Evolutionary conservation across 2,113 vertebrate genomes (phyloP).

Genomic region (Onychorhynchus coronatus): DNA sequence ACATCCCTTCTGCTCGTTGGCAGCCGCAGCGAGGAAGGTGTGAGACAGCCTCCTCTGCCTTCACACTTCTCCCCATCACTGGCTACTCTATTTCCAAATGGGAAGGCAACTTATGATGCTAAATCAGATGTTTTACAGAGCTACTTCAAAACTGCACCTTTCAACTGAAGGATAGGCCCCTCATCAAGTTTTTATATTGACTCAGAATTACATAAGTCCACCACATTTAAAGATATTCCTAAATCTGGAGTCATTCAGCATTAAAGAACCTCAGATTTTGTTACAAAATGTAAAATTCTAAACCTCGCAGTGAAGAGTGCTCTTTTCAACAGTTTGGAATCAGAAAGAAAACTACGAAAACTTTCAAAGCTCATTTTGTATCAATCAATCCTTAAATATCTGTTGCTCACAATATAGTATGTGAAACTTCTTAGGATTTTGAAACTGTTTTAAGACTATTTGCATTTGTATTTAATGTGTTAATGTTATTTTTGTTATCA

Average conservation of each 20-base stretch:
- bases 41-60: background rate
- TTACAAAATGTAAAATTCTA: background rate
- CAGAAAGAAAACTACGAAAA: background rate
- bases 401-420: background rate
- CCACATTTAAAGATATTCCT: background rate
- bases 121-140: background rate
- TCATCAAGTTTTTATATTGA: background rate
- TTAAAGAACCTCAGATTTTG: background rate
- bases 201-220: background rate
- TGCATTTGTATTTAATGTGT: background rate
- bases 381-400: background rate
- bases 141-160: background rate
- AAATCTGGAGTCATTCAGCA: background rate
- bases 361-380: background rate
- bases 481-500: background rate
- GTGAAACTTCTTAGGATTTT: background rate
- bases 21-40: accelerated
- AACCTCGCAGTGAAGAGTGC: background rate
- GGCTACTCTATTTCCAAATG: background rate
- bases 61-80: background rate
- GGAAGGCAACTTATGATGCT: background rate
- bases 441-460: background rate
- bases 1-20: accelerated
- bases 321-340: background rate
- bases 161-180: background rate